These are phyloP conservation scores for Neoarius graeffei DNA, from an alignment of 2,113 vertebrate genomes.

Conservation along the genomic window DNA sequence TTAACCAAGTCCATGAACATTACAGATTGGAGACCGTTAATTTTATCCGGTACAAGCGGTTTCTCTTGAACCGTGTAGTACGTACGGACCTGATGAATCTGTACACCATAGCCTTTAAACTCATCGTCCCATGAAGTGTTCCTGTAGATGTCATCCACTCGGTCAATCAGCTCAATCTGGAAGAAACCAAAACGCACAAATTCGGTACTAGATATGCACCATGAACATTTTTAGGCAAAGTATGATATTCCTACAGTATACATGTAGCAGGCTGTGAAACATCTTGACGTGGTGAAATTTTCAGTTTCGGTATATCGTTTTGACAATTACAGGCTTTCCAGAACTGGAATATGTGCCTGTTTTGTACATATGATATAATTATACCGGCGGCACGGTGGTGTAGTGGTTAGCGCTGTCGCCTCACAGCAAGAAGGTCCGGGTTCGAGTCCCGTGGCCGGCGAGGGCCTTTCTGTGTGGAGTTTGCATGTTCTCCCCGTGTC, in stretches of 20 bases:
- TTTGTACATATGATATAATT: neutral
- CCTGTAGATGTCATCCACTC: constrained; percentile 96
- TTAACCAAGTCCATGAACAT: neutral
- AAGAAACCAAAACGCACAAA: constrained; percentile 13
- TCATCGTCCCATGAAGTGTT: constrained; percentile 93
- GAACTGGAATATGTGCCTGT: neutral
- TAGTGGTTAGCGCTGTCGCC: too few species aligned
- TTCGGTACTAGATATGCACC: neutral
- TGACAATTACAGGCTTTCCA: neutral
- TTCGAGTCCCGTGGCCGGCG: too few species aligned
- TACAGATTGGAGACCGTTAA: neutral
- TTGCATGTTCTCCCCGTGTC: too few species aligned
- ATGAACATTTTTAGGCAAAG: neutral
- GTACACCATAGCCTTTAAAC: constrained; percentile 92
- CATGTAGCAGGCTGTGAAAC: neutral
- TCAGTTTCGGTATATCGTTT: neutral
- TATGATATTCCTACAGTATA: neutral
- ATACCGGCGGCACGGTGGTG: too few species aligned
- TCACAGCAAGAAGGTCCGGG: too few species aligned
- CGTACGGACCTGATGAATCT: constrained; percentile 88
- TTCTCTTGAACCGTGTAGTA: neutral
- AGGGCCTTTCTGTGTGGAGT: too few species aligned
- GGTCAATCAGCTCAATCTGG: constrained; percentile 96
- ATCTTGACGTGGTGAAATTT: neutral
- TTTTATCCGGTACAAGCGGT: neutral